phyloP scores from a whole-genome alignment of 2,888 invertebrate species.

The Eucera pruinosa region DNA sequence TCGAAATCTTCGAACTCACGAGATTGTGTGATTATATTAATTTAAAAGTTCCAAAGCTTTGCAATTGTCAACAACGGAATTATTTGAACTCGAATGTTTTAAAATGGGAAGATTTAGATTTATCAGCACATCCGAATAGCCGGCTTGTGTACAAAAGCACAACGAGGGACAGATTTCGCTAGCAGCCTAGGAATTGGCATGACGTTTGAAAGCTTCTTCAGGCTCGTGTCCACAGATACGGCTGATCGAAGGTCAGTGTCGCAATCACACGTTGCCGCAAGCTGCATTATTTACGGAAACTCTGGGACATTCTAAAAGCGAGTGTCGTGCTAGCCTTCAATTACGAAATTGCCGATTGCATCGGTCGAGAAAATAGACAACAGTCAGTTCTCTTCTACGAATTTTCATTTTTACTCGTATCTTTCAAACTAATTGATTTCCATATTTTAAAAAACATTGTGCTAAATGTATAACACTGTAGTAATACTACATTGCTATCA shows the following conservation, averaged over 20 bases:
- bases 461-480: not conserved
- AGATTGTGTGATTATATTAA: no score
- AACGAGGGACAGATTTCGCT: not conserved
- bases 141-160: not conserved
- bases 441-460: not conserved
- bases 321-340: slow-evolving; percentile 35
- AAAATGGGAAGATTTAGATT: not conserved
- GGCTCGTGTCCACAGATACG: slow-evolving; percentile 30
- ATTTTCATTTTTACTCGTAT: slow-evolving; percentile 18
- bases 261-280: slow-evolving; percentile 56
- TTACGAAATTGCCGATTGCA: slow-evolving; percentile 52
- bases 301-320: slow-evolving; percentile 48
- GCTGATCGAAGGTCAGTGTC: slow-evolving; percentile 69
- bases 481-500: no score
- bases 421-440: not conserved
- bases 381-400: slow-evolving; percentile 17
- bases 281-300: slow-evolving; percentile 66
- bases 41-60: no score
- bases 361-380: slow-evolving; percentile 43
- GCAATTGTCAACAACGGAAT: not conserved
- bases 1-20: no score
- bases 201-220: slow-evolving; percentile 33
- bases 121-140: not conserved
- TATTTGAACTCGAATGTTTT: not conserved
- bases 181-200: slow-evolving; percentile 47